Conservation (phyloP, 2,797 vertebrate genomes). For the Syngnathus rostellatus region DNA sequence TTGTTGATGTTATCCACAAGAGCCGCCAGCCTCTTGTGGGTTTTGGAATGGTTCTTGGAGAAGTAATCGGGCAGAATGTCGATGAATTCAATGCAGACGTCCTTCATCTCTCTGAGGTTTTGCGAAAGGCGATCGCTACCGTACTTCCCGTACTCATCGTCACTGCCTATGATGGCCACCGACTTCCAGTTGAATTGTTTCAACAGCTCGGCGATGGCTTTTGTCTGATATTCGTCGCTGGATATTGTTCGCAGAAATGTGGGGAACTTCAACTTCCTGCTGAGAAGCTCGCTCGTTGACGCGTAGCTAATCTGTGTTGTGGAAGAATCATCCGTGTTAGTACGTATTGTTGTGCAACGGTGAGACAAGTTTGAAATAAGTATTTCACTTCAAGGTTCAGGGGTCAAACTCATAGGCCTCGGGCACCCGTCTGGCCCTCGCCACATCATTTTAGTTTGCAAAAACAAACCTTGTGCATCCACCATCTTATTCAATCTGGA, state of each 20-base stretch:
- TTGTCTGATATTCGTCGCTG: constrained; percentile 43
- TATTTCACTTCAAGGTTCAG: no score
- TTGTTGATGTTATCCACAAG: constrained; percentile 5
- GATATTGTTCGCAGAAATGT: constrained; percentile 48
- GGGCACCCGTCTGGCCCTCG: no score
- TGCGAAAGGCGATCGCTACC: constrained; percentile 23
- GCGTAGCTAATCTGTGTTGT: constrained; percentile 45
- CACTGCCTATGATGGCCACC: constrained; percentile 47
- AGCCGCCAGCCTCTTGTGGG: fast-evolving
- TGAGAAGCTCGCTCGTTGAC: constrained; percentile 44
- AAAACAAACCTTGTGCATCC: no score
- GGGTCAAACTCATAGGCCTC: no score
- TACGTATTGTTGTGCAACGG: background rate
- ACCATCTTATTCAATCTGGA: no score
- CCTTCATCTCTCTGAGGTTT: background rate
- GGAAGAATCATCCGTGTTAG: constrained; percentile 2
- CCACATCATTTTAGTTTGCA: no score
- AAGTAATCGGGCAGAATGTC: constrained; percentile 31
- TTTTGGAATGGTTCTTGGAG: fast-evolving
- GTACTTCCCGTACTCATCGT: constrained; percentile 48
- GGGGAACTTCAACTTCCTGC: constrained; percentile 49
- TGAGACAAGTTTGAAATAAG: no score
- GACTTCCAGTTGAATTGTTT: constrained; percentile 31
- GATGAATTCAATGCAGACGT: constrained; percentile 36
- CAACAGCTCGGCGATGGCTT: constrained; percentile 39